These are phyloP conservation scores for Sycon ciliatum DNA, from an alignment of 37 sponge, comb jelly and placozoan genomes.

Conservation along the genomic window DNA sequence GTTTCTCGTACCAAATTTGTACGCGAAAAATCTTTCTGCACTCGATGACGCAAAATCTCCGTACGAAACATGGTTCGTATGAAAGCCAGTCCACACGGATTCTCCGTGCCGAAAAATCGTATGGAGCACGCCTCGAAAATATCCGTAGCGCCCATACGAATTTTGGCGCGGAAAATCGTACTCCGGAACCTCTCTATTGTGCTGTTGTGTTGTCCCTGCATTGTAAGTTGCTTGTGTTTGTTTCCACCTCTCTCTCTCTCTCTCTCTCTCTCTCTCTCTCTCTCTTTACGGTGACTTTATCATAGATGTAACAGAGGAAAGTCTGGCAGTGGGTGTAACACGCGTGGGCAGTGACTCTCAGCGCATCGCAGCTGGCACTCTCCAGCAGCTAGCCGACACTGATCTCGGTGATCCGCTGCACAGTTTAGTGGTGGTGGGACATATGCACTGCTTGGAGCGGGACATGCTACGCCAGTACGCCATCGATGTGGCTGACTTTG, in stretches of 20 bases:
- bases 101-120: no score
- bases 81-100: no score
- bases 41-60: no score
- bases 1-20: no score
- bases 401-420: slow-evolving; percentile 85
- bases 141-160: no score
- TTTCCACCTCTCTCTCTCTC: background rate
- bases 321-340: slow-evolving; percentile 74
- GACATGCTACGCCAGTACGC: slow-evolving; percentile 64
- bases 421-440: slow-evolving; percentile 74
- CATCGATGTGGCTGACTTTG: slow-evolving; percentile 21
- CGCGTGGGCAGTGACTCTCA: slow-evolving; percentile 72
- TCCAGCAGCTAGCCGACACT: slow-evolving; percentile 36
- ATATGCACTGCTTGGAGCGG: slow-evolving; percentile 72
- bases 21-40: no score
- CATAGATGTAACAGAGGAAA: slow-evolving; percentile 30
- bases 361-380: slow-evolving; percentile 35
- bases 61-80: no score
- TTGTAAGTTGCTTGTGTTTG: background rate
- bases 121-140: no score
- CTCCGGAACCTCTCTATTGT: no score
- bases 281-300: background rate
- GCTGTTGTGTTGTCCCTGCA: no score
- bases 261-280: background rate
- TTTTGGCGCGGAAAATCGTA: no score